Evolutionary conservation across 2,888 invertebrate genomes (phyloP).

Genomic region (Zelleria hepariella): DNA sequence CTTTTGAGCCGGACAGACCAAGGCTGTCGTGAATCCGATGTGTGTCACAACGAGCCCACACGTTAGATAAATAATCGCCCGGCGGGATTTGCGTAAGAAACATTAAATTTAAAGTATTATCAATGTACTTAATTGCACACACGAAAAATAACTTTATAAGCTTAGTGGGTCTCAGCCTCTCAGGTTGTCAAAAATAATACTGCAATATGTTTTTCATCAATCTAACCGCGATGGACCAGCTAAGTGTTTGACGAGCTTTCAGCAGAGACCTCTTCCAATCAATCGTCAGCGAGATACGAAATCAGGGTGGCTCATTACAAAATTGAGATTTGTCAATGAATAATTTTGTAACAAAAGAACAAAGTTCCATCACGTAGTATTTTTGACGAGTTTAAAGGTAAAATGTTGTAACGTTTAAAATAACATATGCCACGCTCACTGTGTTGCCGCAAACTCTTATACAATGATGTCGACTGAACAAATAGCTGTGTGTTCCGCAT

Average conservation of each 20-base stretch:
- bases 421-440: constrained; percentile 61
- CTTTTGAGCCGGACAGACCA: constrained; percentile 14
- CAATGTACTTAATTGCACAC: no score
- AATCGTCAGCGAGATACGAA: no score
- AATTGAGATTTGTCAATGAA: no score
- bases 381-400: constrained; percentile 38
- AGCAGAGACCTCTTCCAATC: no score
- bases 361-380: constrained; percentile 50
- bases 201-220: no score
- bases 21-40: background rate
- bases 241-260: no score
- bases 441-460: constrained; percentile 66
- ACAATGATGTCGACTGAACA: constrained; percentile 69
- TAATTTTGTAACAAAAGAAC: background rate
- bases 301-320: no score
- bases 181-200: no score
- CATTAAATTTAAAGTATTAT: no score
- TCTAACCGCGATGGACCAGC: no score
- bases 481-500: constrained; percentile 70
- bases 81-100: background rate
- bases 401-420: constrained; percentile 65
- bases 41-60: constrained; percentile 35
- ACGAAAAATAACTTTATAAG: no score
- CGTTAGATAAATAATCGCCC: constrained; percentile 11
- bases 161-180: no score